Base-by-base conservation (phyloP, 2,888 invertebrate species). In the Acronicta aceris region DNA sequence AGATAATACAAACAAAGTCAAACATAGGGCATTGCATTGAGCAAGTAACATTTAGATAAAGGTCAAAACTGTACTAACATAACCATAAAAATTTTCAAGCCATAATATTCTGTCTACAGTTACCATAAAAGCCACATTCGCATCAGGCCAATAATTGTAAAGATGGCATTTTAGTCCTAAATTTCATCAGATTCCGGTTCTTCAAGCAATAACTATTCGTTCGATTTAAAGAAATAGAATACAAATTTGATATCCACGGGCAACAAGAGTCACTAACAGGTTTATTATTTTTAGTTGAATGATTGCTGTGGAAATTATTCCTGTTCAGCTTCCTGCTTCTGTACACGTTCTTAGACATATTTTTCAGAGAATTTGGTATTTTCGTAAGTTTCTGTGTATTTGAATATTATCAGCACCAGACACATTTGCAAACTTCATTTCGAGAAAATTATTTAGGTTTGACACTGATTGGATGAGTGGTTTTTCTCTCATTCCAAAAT, bases 1-100 rank as follows among this genome's bases (percentile, higher is more conserved):
- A 21, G 4, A 40, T 38, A 43, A 38, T 38, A 38, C 38, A 42
- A 47, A 50, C 52, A 62, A 68, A 68, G 54, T 66, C 66, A 65
- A 63, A 58, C 53, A 62, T 40, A 67, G 65, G 69, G 62, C 74
- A 77, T 59, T 67, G 69, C 61, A 81, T 78, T 59, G 71, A 68
- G 56, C 81, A 81, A 83, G 76, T 79, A 81, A 74, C 81, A 79
- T 84, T 84, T 81, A 84, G 81, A 83, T 81, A 84, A 82, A 83
- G 76, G 81, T 79, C 76, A 54, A 36, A 48, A 50, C 25, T 57
- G 59, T 61, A 48, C 42, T 55, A 49, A 59, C 49, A 65, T 64
- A 64, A 49, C 49, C 59, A 71, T 69, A 47, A 67, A 71, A 69
- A 54, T 36, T 38, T 59, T 59, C 65, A 59, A 27, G 46, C 41